Base-by-base conservation (phyloP, 2,797 vertebrate species). In the Alectoris magna region DNA sequence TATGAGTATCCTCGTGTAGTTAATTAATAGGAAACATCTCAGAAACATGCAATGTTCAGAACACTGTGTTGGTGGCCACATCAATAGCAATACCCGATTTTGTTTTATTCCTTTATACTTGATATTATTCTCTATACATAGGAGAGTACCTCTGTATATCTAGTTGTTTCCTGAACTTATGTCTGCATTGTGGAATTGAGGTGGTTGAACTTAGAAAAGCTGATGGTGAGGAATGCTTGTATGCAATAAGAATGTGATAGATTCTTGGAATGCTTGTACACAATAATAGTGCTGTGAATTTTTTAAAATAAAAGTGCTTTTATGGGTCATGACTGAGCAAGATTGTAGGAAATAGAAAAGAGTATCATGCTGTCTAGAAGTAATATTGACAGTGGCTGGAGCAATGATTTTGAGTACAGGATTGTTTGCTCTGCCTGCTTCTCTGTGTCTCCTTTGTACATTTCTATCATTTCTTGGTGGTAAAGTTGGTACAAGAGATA, bases 21-120 rank as follows among this genome's bases (percentile, higher is more conserved):
- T 92, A 95, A 91, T 95, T 93, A 94, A 83, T 38, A 83, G 75
- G 79, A 91, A 85, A 29, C 17, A 24, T 56, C 58, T 87, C 43
- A 72, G 82, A 87, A 87, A 64, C 56, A 15, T 56, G 10, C 10
- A 24, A 41, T 56, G 26, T n/a, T 81, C 66, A 64, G 67, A 93
- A 66, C 24, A 38, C n/a, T 31, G 10, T 27, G 13, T 44, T 85
- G 74, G 39, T 21, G 46, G 7, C 24, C 39, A 31, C 51, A 36
- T 84, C 63, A 68, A 53, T 60, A 75, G 10, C 3, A 49, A 24
- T 36, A 55, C 13, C 11, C 3, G 34, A 39, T 78, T 90, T 94
- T 77, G n/a, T n/a, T 83, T 84, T 80, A 66, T 80, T 95, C 13
- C 34, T 85, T 87, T n/a, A 41, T n/a, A 31, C 19, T 84, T 83